These are phyloP conservation scores for Petrocephalus zakoni DNA, from an alignment of 2,113 vertebrate species.

Conservation along the genomic window DNA sequence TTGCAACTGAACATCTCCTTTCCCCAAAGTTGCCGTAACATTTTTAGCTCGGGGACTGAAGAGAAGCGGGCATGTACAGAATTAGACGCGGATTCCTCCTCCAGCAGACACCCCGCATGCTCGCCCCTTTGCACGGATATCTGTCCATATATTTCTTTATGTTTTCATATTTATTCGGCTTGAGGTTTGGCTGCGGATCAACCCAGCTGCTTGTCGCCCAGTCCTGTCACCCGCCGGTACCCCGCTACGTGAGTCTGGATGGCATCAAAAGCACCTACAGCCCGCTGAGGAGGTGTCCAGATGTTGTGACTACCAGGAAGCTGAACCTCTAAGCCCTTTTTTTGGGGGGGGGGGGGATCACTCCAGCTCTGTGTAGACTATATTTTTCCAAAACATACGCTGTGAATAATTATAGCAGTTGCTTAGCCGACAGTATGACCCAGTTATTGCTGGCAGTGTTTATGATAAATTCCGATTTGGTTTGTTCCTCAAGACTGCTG, in stretches of 20 bases:
- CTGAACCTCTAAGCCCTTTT: neutral
- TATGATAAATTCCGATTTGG: neutral
- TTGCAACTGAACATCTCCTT: neutral
- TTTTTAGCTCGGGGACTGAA: neutral
- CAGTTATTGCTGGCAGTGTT: neutral
- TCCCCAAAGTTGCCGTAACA: neutral
- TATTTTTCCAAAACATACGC: neutral
- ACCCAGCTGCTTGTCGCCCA: neutral
- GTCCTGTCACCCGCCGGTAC: neutral
- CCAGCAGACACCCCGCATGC: neutral
- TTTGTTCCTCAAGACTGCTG: neutral
- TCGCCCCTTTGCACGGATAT: neutral
- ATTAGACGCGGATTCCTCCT: neutral
- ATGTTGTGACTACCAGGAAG: neutral
- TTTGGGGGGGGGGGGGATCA: neutral
- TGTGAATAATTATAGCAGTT: neutral
- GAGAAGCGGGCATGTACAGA: neutral
- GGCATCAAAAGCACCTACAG: neutral
- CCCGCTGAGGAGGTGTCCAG: neutral
- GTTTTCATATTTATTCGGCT: neutral
- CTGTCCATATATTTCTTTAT: neutral
- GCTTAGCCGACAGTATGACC: neutral
- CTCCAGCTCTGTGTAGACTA: neutral
- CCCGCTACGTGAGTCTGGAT: neutral
- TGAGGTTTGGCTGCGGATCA: neutral